phyloP scores from a whole-genome alignment of 53 echinoderm and acorn worm species.

The Henricia sp. region DNA sequence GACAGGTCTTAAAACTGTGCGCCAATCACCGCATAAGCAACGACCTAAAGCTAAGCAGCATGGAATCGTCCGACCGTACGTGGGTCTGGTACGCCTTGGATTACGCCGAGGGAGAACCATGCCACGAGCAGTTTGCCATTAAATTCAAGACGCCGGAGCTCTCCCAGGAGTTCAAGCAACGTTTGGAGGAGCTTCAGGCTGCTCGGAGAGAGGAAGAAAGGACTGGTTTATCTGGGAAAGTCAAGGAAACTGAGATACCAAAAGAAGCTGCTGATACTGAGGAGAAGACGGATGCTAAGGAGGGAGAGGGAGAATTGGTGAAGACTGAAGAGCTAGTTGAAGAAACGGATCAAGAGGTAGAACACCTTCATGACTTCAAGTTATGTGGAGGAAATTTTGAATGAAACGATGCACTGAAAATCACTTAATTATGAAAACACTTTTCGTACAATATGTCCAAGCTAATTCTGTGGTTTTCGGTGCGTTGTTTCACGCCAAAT shows the following conservation, averaged over 20 bases:
- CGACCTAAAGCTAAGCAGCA: constrained; percentile 58
- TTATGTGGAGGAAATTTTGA: neutral
- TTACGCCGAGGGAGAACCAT: constrained; percentile 84
- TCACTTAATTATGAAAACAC: too few species aligned
- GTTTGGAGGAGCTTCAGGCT: constrained; percentile 74
- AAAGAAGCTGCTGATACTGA: too few species aligned
- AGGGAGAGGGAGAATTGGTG: neutral
- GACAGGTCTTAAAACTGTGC: constrained; percentile 59
- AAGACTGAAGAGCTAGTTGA: constrained; percentile 5
- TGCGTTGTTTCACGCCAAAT: too few species aligned
- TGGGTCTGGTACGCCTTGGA: constrained; percentile 80
- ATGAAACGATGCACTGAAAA: too few species aligned
- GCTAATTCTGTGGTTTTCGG: too few species aligned
- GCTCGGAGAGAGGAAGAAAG: constrained; percentile 24
- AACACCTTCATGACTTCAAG: neutral
- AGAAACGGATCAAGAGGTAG: neutral
- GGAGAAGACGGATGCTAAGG: neutral
- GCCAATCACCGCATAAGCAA: constrained; percentile 80
- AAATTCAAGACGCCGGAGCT: constrained; percentile 85
- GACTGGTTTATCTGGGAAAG: too few species aligned
- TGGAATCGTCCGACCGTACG: constrained; percentile 68
- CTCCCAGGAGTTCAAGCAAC: constrained; percentile 70
- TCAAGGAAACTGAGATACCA: too few species aligned
- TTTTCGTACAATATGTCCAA: too few species aligned
- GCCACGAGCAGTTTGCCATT: constrained; percentile 84